phyloP scores from a whole-genome alignment of 2,797 vertebrate species.

The Diglossa cyanea region DNA sequence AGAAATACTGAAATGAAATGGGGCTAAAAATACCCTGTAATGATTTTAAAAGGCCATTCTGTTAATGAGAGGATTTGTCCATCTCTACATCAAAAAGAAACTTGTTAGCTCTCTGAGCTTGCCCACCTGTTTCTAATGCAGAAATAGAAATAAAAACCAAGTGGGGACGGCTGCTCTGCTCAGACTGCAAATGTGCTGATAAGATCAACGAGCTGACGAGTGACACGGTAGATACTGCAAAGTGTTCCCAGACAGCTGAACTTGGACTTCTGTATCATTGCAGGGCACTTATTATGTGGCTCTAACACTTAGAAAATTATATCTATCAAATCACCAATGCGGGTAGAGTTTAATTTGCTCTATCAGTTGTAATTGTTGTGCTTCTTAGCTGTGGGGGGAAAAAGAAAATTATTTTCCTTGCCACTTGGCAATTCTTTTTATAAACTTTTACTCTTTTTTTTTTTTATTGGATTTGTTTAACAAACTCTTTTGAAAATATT shows the following conservation, averaged over 20 bases:
- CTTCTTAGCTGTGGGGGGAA: slow-evolving; percentile 16
- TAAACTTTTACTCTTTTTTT: slow-evolving; percentile 4
- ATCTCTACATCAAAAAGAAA: slow-evolving; percentile 59
- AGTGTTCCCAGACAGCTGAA: background rate
- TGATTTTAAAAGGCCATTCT: slow-evolving; percentile 19
- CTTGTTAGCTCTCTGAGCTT: slow-evolving; percentile 56
- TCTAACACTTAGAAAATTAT: slow-evolving; percentile 54
- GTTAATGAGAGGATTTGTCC: slow-evolving; percentile 59
- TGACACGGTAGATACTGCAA: slow-evolving; percentile 2
- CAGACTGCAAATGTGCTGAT: slow-evolving; percentile 43
- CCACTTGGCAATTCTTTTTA: slow-evolving; percentile 53
- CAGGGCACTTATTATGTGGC: background rate
- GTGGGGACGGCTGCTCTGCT: slow-evolving; percentile 34
- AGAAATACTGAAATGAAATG: slow-evolving; percentile 1
- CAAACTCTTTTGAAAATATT: background rate
- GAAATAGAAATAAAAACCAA: slow-evolving; percentile 56
- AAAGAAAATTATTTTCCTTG: slow-evolving; percentile 45
- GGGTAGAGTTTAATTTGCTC: slow-evolving; percentile 71
- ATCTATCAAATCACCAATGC: slow-evolving; percentile 58
- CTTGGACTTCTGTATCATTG: background rate
- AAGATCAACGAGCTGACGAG: slow-evolving; percentile 21
- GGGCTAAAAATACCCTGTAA: slow-evolving; percentile 33
- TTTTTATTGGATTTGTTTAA: slow-evolving; percentile 38
- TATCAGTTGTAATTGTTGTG: slow-evolving; percentile 62
- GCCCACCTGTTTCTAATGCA: slow-evolving; percentile 54